Percentiles rank a stretch among this genome's conserved stretches.
phyloP scores from a whole-genome alignment of 23 tunicate species.

The Trididemnum clinides region DNA sequence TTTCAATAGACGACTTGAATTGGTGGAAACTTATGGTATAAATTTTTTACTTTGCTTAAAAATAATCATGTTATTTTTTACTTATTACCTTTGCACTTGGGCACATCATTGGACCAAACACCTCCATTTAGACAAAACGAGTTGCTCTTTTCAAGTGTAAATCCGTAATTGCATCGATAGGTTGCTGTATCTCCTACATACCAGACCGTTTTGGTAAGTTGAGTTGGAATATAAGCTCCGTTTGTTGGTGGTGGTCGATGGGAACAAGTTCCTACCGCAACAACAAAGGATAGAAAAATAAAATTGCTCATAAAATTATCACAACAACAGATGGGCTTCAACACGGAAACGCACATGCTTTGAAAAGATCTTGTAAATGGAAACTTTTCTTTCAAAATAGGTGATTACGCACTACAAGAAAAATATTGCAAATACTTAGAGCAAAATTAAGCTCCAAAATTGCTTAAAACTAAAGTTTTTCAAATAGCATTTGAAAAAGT shows the following conservation, averaged over 20 bases:
- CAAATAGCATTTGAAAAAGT: no score
- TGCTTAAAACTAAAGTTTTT: no score
- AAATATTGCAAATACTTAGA: no score
- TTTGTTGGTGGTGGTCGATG: neutral
- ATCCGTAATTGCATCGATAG: neutral
- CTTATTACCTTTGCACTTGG: constrained; percentile 4
- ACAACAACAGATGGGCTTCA: neutral
- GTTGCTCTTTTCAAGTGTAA: neutral
- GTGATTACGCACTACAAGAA: no score
- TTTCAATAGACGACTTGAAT: no score
- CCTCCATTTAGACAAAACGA: neutral
- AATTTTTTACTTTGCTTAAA: no score
- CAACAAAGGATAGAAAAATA: neutral
- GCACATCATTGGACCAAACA: constrained; percentile 1
- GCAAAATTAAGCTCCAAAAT: no score
- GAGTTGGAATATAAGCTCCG: neutral
- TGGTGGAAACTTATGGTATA: no score
- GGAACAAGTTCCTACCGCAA: neutral
- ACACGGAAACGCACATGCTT: no score
- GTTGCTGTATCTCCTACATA: constrained; percentile 8
- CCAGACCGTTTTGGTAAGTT: neutral
- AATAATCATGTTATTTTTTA: no score
- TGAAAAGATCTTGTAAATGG: no score
- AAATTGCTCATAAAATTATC: neutral
- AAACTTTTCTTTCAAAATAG: no score